A percentile compares a stretch with the other conserved stretches of the same genome.
Evolutionary conservation across 1,140 invertebrate species (phyloP).

Genomic region (Hycleus phaleratus): DNA sequence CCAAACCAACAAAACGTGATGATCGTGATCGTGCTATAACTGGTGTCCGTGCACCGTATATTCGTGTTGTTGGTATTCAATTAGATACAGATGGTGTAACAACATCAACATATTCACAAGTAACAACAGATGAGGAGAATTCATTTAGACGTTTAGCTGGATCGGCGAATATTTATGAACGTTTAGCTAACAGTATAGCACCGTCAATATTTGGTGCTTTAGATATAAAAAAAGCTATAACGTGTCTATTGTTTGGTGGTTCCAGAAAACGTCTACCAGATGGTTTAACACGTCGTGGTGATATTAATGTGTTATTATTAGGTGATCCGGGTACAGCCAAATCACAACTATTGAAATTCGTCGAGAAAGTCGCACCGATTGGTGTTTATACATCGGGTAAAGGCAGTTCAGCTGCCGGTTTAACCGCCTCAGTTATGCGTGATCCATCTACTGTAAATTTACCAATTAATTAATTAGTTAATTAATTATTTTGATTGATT

Average conservation of each 20-base stretch:
- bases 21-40: slow-evolving; percentile 80
- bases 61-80: slow-evolving; percentile 88
- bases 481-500: slow-evolving; percentile 6
- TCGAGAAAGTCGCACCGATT: slow-evolving; percentile 92
- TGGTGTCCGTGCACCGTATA: slow-evolving; percentile 88
- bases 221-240: slow-evolving; percentile 97
- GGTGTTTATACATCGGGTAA: slow-evolving; percentile 98
- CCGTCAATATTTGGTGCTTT: slow-evolving; percentile 93
- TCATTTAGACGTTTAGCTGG: slow-evolving; percentile 79
- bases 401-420: slow-evolving; percentile 96
- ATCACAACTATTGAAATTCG: slow-evolving; percentile 96
- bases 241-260: slow-evolving; percentile 92
- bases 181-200: slow-evolving; percentile 85
- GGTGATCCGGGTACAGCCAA: slow-evolving; percentile 99
- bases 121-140: slow-evolving; percentile 87
- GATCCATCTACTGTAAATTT: slow-evolving; percentile 79
- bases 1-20: slow-evolving; percentile 53
- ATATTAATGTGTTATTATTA: slow-evolving; percentile 92
- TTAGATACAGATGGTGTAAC: slow-evolving; percentile 77
- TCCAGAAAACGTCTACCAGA: slow-evolving; percentile 88
- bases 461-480: neutral
- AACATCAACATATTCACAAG: slow-evolving; percentile 45
- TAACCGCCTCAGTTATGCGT: slow-evolving; percentile 94
- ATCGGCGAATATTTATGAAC: slow-evolving; percentile 81
- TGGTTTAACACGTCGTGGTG: slow-evolving; percentile 88